Evolutionary conservation across 1,140 invertebrate genomes (phyloP).

Genomic region (Drosophila sulfurigaster): DNA sequence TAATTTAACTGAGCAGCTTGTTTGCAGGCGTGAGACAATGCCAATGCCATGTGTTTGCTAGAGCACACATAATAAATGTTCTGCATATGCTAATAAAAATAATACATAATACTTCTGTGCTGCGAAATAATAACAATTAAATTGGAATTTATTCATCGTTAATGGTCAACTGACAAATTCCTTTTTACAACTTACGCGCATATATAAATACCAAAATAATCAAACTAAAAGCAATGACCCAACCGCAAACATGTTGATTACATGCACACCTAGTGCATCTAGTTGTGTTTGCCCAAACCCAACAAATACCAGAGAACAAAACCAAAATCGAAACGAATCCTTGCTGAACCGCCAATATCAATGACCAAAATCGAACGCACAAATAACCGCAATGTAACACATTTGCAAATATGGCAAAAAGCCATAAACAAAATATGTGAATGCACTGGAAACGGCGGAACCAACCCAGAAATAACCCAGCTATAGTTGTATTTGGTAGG

Average conservation of each 20-base stretch:
- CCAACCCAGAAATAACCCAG: background rate
- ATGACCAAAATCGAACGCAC: conserved; percentile 74
- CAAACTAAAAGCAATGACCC: conserved; percentile 65
- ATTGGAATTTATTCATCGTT: conserved; percentile 55
- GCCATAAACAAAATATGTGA: conserved; percentile 56
- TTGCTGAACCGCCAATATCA: conserved; percentile 64
- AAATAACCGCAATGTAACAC: conserved; percentile 80
- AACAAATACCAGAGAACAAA: conserved; percentile 25
- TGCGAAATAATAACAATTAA: conserved; percentile 9
- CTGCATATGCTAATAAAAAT: no score
- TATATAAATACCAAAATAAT: conserved; percentile 65
- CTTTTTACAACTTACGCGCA: conserved; percentile 17
- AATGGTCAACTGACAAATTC: conserved; percentile 50
- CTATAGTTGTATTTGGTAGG: background rate
- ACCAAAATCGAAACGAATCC: conserved; percentile 25
- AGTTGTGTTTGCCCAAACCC: conserved; percentile 4
- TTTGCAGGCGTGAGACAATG: no score
- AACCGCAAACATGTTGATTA: conserved; percentile 79
- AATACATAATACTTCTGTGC: background rate
- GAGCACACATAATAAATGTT: no score
- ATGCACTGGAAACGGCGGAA: conserved; percentile 17
- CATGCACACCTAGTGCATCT: conserved; percentile 53
- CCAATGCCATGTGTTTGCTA: no score
- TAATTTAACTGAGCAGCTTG: conserved; percentile 69
- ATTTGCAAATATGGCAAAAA: conserved; percentile 68